phyloP scores from a whole-genome alignment of 2,888 invertebrate genomes.

The Agonum fuliginosum region DNA sequence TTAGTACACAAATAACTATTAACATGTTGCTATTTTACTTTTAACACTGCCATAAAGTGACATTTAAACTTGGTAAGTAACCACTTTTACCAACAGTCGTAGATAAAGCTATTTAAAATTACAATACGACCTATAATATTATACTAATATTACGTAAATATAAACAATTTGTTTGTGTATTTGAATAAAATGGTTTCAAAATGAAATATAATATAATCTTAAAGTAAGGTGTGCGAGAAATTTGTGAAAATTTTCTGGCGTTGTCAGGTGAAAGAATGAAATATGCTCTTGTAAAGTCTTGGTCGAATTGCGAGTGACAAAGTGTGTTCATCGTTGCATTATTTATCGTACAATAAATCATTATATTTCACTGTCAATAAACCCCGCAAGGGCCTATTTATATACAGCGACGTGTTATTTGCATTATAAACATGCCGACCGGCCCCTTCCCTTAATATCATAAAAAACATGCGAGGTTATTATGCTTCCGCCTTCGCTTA shows the following conservation, averaged over 20 bases:
- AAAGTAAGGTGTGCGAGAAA: too few relatives aligned
- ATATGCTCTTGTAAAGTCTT: not conserved
- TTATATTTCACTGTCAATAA: slow-evolving; percentile 41
- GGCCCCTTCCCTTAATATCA: slow-evolving; percentile 12
- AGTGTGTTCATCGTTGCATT: not conserved
- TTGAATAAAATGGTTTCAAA: too few relatives aligned
- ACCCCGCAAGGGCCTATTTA: slow-evolving; percentile 9
- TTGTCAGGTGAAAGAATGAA: slow-evolving; percentile 4
- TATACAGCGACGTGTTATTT: slow-evolving; percentile 16
- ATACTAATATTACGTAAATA: too few relatives aligned
- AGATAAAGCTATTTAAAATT: too few relatives aligned
- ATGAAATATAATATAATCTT: too few relatives aligned
- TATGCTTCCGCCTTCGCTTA: slow-evolving; percentile 33
- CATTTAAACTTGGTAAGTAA: too few relatives aligned
- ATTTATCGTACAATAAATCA: slow-evolving; percentile 25
- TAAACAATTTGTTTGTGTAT: too few relatives aligned
- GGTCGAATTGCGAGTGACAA: not conserved
- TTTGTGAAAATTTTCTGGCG: not conserved
- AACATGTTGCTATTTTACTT: too few relatives aligned
- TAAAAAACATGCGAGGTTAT: slow-evolving; percentile 40
- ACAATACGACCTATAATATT: too few relatives aligned
- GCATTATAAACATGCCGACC: slow-evolving; percentile 27
- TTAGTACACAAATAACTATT: too few relatives aligned
- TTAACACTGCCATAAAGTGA: too few relatives aligned
- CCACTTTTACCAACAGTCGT: too few relatives aligned